phyloP scores from a whole-genome alignment of 92 coral and sea anemone species.

The Pocillopora grandis region DNA sequence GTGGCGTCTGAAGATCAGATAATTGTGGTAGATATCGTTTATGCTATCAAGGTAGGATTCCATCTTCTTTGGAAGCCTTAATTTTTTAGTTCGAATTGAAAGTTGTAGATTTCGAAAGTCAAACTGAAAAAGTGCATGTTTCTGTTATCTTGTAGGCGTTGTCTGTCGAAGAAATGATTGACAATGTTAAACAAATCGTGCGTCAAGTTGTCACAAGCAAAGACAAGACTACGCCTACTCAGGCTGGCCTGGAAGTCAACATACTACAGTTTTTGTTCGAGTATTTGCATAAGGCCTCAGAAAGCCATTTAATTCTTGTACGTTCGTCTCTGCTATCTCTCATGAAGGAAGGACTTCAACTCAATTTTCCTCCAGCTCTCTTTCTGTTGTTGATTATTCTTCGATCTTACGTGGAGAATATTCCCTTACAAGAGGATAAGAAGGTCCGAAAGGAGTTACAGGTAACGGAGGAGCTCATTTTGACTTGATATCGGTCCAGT shows the following conservation, averaged over 20 bases:
- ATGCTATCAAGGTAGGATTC: slow-evolving; percentile 80
- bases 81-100: background rate
- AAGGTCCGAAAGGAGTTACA: slow-evolving; percentile 93
- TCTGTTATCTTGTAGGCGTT: slow-evolving; percentile 60
- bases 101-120: background rate
- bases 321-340: slow-evolving; percentile 79
- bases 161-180: slow-evolving; percentile 85
- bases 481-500: background rate
- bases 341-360: slow-evolving; percentile 93
- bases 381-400: slow-evolving; percentile 86
- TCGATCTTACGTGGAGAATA: slow-evolving; percentile 84
- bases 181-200: slow-evolving; percentile 90
- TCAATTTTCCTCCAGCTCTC: slow-evolving; percentile 91
- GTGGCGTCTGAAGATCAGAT: slow-evolving; percentile 85
- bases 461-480: slow-evolving; percentile 46
- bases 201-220: slow-evolving; percentile 86
- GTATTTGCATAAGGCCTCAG: slow-evolving; percentile 78
- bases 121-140: background rate
- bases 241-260: slow-evolving; percentile 87
- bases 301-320: slow-evolving; percentile 72
- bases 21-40: slow-evolving; percentile 82
- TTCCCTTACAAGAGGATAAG: slow-evolving; percentile 90
- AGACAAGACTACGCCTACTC: slow-evolving; percentile 83
- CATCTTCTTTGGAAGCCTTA: background rate
- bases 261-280: slow-evolving; percentile 90